Conservation (phyloP, 2,888 invertebrate species). For the Holacanthella duospinosa region DNA sequence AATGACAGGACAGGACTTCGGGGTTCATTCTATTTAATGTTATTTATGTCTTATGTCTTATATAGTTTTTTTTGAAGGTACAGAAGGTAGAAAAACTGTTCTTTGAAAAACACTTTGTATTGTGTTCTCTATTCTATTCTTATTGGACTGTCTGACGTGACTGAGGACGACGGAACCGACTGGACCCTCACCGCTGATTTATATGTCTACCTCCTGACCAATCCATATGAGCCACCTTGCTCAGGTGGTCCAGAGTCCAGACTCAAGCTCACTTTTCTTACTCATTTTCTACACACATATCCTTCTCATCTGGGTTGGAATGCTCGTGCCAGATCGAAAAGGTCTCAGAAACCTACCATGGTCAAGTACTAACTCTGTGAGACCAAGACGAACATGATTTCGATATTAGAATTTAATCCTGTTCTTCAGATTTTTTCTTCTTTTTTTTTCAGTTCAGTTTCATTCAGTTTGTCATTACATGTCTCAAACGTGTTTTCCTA, state of each 20-base stretch:
- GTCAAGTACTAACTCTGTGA: too few relatives aligned
- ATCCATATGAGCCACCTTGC: neutral
- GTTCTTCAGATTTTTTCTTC: too few relatives aligned
- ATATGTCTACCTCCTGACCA: neutral
- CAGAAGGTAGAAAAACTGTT: neutral
- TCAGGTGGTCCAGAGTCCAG: neutral
- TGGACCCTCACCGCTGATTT: constrained; percentile 1
- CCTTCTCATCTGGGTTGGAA: too few relatives aligned
- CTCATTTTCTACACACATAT: too few relatives aligned
- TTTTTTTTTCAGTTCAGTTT: too few relatives aligned
- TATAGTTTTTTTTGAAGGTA: neutral
- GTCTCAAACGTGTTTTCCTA: too few relatives aligned
- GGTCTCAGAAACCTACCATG: too few relatives aligned
- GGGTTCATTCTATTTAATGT: neutral
- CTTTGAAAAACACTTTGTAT: neutral
- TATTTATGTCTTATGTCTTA: constrained; percentile 4
- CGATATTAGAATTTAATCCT: too few relatives aligned
- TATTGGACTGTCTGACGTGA: neutral
- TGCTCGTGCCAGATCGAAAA: too few relatives aligned
- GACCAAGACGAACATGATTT: too few relatives aligned
- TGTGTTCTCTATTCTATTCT: neutral
- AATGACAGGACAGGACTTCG: neutral
- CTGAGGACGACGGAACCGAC: neutral
- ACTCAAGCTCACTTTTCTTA: too few relatives aligned
- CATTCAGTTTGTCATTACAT: too few relatives aligned